A percentile compares a stretch with the other conserved stretches of the same genome.
phyloP scores from a whole-genome alignment of 2,113 vertebrate species.

The Echinops telfairi region DNA sequence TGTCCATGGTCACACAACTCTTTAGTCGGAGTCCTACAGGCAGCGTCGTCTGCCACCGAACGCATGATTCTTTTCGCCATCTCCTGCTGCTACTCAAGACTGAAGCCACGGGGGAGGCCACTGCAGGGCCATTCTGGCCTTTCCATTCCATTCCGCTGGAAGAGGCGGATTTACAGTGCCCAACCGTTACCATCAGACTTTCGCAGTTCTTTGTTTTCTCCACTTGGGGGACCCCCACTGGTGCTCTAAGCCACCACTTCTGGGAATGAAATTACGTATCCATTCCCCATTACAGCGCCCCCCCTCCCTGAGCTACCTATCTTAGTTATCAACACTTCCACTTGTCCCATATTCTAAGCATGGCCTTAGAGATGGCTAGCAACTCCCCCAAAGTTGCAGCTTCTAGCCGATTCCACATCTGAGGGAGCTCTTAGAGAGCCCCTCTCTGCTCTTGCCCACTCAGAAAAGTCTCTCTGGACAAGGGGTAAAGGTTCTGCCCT shows the following conservation, averaged over 20 bases:
- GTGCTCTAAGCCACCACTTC: not conserved
- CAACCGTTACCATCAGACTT: not conserved
- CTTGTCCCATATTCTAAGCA: not conserved
- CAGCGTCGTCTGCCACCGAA: not conserved
- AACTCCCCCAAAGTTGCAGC: not conserved
- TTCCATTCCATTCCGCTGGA: not conserved
- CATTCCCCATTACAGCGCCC: not conserved
- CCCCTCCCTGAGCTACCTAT: not conserved
- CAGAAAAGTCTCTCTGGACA: not conserved
- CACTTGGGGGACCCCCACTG: not conserved
- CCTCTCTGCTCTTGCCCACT: not conserved
- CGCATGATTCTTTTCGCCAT: not conserved
- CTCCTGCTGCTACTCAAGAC: not conserved
- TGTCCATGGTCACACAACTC: not conserved
- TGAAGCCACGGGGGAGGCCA: not conserved
- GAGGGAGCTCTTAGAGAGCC: not conserved
- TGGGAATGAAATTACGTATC: constrained; percentile 13
- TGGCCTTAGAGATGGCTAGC: not conserved
- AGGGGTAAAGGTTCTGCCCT: not conserved
- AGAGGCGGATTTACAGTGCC: not conserved
- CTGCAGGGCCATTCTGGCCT: not conserved
- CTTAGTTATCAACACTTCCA: constrained; percentile 5
- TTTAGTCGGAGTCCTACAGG: not conserved
- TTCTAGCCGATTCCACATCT: not conserved
- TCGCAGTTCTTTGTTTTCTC: not conserved